Base-by-base conservation (phyloP, 2,888 invertebrate species). In the Clunio marinus region DNA sequence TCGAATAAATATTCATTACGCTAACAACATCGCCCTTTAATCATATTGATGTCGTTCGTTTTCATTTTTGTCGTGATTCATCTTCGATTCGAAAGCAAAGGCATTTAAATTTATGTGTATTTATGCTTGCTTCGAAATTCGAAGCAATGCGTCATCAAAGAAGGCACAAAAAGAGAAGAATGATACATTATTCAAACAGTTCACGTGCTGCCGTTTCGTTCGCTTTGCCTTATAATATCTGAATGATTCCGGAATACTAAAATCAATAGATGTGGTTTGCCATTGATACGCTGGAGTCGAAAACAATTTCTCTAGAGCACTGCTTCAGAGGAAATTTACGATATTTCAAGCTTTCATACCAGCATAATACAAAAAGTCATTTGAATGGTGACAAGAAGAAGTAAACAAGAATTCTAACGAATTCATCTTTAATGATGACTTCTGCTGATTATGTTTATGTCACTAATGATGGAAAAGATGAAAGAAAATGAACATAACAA, bases 151-250 rank as follows among this genome's bases (percentile, higher is more conserved):
- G 32, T 32, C n/a, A 10, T 32, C 32, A 41, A 51, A n/a, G 57
- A 25, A 2, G 15, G n/a, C n/a, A n/a, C 27, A 20, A 51, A n/a
- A n/a, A n/a, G n/a, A n/a, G n/a, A n/a, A n/a, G n/a, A n/a, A n/a
- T 51, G 27, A 57, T 57, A 63, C 35, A 63, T 63, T 63, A 63
- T 63, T 63, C 37, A 63, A 37, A 28, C 45, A 63, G 25, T 62
- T 62, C 62, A 63, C 63, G 63, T 63, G 45, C 60, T 63, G 28
- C 28, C 45, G 63, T 27, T 46, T 41, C 27, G 55, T n/a, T 24
- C 25, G 17, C 32, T 15, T 22, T 22, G 57, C 25, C 63, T 63
- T 5, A 45, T 63, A 63, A 63, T 45, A 63, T 24, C 27, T 15
- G 27, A 63, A 63, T 24, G 41, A n/a, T 22, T 63, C 46, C 22